A percentile compares a stretch with the other conserved stretches of the same genome.
phyloP scores from a whole-genome alignment of 1,140 invertebrate genomes.

The Prorops nasuta region DNA sequence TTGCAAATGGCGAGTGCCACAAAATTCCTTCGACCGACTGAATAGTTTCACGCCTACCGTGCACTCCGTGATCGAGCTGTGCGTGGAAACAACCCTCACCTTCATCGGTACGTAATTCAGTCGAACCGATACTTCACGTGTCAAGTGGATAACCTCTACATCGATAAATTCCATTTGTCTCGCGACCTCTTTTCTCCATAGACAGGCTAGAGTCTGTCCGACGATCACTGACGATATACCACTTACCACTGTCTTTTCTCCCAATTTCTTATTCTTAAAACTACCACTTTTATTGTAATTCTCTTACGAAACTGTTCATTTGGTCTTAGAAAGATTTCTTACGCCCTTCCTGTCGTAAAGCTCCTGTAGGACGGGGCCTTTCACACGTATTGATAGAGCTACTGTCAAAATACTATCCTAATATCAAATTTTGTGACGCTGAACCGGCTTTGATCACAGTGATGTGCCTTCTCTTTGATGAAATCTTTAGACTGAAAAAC shows the following conservation, averaged over 20 bases:
- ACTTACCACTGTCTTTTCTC: background rate
- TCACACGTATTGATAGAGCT: too few species aligned
- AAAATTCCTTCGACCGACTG: slow-evolving; percentile 43
- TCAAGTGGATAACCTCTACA: too few species aligned
- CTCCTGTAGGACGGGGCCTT: too few species aligned
- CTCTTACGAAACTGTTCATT: background rate
- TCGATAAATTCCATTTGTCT: slow-evolving; percentile 5
- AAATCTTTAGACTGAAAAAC: too few species aligned
- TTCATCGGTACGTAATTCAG: slow-evolving; percentile 36
- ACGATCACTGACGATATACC: too few species aligned
- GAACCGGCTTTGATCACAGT: too few species aligned
- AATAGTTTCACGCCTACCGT: slow-evolving; percentile 40
- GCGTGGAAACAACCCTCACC: slow-evolving; percentile 26
- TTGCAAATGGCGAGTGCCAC: slow-evolving; percentile 54
- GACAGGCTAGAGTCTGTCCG: background rate
- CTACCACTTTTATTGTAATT: background rate
- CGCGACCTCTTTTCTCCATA: background rate
- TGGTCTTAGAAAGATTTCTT: background rate
- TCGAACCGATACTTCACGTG: background rate
- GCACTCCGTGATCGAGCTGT: slow-evolving; percentile 33
- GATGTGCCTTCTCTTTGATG: too few species aligned
- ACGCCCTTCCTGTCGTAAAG: too few species aligned
- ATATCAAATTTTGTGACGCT: too few species aligned
- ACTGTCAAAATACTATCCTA: too few species aligned
- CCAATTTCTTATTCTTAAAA: background rate